phyloP scores from a whole-genome alignment of 2,797 vertebrate genomes.

The Amphiprion clarkii region DNA sequence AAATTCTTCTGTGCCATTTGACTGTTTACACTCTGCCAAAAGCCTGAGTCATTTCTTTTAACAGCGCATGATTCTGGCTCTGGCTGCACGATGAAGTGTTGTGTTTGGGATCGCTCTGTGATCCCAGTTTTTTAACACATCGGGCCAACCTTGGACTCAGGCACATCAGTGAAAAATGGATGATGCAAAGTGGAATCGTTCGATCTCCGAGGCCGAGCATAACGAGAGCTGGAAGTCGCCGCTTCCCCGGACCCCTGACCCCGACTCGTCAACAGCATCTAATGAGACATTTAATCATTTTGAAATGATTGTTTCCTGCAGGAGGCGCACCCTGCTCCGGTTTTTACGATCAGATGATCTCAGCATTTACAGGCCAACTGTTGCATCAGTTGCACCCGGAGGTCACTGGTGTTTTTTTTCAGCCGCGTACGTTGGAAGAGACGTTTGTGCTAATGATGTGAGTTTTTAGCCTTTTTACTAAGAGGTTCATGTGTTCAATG shows the following conservation, averaged over 20 bases:
- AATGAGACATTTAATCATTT: conserved; percentile 77
- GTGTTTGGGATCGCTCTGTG: conserved; percentile 52
- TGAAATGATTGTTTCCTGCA: conserved; percentile 71
- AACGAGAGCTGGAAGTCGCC: conserved; percentile 66
- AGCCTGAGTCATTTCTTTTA: conserved; percentile 65
- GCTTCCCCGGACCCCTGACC: conserved; percentile 64
- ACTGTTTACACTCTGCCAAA: conserved; percentile 49
- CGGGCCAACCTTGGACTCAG: conserved; percentile 15
- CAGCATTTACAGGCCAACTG: conserved; percentile 65
- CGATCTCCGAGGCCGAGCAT: conserved; percentile 54
- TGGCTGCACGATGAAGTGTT: conserved; percentile 67
- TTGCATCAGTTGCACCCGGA: conserved; percentile 67
- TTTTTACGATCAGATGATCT: conserved; percentile 73
- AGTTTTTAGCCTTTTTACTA: conserved; percentile 39
- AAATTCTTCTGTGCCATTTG: conserved; percentile 54
- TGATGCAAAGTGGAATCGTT: conserved; percentile 70
- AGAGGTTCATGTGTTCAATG: conserved; percentile 38
- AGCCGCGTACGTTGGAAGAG: conserved; percentile 28
- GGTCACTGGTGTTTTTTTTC: conserved; percentile 34
- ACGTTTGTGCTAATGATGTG: conserved; percentile 60
- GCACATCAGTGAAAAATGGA: conserved; percentile 47
- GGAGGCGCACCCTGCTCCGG: conserved; percentile 57
- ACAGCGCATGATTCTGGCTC: conserved; percentile 43
- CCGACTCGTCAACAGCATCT: conserved; percentile 69
- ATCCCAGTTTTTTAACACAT: conserved; percentile 58